Evolutionary conservation across 2,888 invertebrate genomes (phyloP).

Genomic region (Trissonchulus sp.): DNA sequence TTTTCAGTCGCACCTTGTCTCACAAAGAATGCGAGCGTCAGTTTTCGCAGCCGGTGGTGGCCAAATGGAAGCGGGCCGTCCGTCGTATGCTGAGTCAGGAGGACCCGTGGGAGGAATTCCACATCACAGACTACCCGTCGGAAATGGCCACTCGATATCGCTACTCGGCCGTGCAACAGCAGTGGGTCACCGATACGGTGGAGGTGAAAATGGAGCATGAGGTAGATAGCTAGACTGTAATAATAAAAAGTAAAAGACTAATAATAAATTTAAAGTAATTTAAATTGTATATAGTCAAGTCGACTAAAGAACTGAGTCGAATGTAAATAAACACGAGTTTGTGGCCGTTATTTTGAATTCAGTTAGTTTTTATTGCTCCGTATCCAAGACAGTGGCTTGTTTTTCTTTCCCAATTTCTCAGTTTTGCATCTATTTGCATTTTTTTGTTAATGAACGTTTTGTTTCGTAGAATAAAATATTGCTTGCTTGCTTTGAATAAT

Average conservation of each 20-base stretch:
- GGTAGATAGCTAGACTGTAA: slow-evolving; percentile 42
- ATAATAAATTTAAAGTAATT: slow-evolving; percentile 18
- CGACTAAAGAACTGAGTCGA: no score
- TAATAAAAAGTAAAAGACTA: background rate
- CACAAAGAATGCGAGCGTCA: no score
- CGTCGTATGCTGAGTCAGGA: slow-evolving; percentile 46
- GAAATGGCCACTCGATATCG: slow-evolving; percentile 57
- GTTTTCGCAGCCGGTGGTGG: slow-evolving; percentile 29
- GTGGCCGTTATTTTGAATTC: no score
- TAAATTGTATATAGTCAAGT: no score
- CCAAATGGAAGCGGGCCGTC: slow-evolving; percentile 47
- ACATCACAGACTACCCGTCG: slow-evolving; percentile 55
- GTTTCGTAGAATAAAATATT: no score
- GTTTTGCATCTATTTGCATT: background rate
- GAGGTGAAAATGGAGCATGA: slow-evolving; percentile 57
- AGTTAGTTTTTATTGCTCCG: slow-evolving; percentile 28
- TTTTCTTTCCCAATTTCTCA: background rate
- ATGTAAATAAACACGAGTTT: no score
- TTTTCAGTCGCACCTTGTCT: no score
- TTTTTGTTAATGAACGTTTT: no score
- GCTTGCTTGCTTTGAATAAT: no score
- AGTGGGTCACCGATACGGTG: slow-evolving; percentile 58
- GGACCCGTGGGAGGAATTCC: slow-evolving; percentile 59
- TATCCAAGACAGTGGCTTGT: no score
- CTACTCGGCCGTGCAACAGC: slow-evolving; percentile 58